Conservation (phyloP, 1,140 invertebrate species). For the Harpegnathos saltator region DNA sequence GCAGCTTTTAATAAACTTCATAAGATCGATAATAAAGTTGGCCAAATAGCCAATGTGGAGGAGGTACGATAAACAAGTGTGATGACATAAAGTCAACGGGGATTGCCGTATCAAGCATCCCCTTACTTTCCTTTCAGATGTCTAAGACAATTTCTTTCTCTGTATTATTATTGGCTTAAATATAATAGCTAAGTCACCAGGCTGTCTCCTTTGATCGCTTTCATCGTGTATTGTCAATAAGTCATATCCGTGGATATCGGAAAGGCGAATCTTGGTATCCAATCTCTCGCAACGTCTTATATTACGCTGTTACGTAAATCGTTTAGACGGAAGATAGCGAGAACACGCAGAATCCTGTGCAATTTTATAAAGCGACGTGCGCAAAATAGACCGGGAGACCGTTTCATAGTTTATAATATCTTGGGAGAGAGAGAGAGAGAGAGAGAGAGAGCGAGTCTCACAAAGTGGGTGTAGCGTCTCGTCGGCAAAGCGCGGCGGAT, state of each 20-base stretch:
- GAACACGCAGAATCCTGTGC: neutral
- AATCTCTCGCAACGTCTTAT: conserved; percentile 32
- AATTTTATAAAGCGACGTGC: conserved; percentile 15
- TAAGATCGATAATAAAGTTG: neutral
- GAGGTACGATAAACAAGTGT: neutral
- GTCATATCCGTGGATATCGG: neutral
- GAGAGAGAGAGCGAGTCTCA: neutral
- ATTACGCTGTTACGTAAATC: conserved; percentile 18
- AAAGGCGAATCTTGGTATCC: conserved; percentile 3
- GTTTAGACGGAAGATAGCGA: conserved; percentile 18
- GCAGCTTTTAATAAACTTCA: neutral
- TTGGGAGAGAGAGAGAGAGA: neutral
- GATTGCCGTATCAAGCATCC: too few relatives aligned
- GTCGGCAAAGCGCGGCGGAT: neutral
- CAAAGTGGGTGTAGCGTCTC: conserved; percentile 12
- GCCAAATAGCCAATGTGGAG: neutral
- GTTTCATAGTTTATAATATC: conserved; percentile 21
- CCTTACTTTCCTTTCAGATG: too few relatives aligned
- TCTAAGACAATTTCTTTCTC: too few relatives aligned
- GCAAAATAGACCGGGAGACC: neutral
- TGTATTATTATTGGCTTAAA: too few relatives aligned
- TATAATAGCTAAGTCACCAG: too few relatives aligned
- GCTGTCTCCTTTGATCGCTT: too few relatives aligned
- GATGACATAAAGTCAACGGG: neutral
- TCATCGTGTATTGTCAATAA: neutral